phyloP scores from a whole-genome alignment of 2,888 invertebrate genomes.

The Xanthia togata region DNA sequence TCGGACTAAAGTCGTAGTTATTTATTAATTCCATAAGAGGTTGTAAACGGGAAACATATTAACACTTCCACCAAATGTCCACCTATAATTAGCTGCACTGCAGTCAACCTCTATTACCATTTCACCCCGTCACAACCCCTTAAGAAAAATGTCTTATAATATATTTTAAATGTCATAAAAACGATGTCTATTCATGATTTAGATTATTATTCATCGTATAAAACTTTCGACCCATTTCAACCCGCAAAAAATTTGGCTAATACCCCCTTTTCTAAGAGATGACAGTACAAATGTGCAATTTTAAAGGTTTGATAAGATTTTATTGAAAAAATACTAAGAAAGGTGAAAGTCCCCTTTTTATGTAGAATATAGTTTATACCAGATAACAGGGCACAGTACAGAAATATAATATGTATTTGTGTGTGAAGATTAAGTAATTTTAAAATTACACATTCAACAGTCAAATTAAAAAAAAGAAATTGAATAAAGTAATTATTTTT shows the following conservation, averaged over 20 bases:
- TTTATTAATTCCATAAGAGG: not conserved
- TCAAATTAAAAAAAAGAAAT: conserved; percentile 2
- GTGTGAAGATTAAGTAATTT: not conserved
- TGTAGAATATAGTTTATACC: not conserved
- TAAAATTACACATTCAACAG: conserved; percentile 23
- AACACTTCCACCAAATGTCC: not conserved
- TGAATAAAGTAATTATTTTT: conserved; percentile 49
- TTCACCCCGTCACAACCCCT: not conserved
- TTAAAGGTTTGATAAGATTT: not conserved
- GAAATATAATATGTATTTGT: not conserved
- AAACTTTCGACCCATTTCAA: conserved; percentile 18
- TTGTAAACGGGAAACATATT: not conserved
- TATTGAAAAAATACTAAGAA: not conserved
- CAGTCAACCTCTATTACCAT: not conserved
- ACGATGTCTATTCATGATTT: conserved; percentile 13
- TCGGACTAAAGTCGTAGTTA: not conserved
- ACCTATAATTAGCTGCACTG: not conserved
- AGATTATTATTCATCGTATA: conserved; percentile 25
- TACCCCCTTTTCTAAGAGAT: not conserved
- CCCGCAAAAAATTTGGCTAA: conserved; percentile 5
- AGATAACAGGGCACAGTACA: not conserved
- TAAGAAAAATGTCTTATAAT: not conserved
- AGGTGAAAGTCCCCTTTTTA: not conserved
- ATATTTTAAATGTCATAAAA: conserved; percentile 14
- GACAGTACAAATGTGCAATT: conserved; percentile 7